Conservation (phyloP, 2,888 invertebrate genomes). For the Caenorhabditis parvicauda region DNA sequence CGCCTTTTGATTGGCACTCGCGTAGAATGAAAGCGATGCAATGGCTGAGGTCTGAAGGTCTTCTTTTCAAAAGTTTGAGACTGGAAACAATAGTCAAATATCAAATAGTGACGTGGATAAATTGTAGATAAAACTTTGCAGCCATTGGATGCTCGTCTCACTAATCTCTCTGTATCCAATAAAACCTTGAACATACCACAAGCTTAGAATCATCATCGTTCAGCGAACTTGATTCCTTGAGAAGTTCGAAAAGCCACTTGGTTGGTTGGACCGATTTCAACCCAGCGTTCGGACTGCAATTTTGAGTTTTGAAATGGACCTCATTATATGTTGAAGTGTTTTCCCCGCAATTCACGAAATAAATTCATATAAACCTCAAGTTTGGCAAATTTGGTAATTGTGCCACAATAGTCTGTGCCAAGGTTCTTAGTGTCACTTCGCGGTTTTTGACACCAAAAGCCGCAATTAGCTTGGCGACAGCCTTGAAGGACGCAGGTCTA, state of each 20-base stretch:
- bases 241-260: constrained; percentile 2
- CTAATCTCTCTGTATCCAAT: constrained; percentile 6
- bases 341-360: too few relatives aligned
- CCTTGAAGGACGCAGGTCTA: constrained; percentile 25
- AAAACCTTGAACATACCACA: constrained; percentile 1
- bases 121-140: too few relatives aligned
- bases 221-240: too few relatives aligned
- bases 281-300: too few relatives aligned
- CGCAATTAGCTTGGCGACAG: constrained; percentile 29
- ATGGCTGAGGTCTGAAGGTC: constrained; percentile 14
- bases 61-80: neutral
- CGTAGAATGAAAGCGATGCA: constrained; percentile 21
- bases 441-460: too few relatives aligned
- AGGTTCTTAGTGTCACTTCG: constrained; percentile 15
- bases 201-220: neutral
- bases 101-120: neutral
- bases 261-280: neutral
- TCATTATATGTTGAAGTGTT: too few relatives aligned
- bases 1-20: constrained; percentile 13
- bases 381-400: constrained; percentile 13
- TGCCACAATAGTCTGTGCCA: constrained; percentile 11
- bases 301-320: too few relatives aligned
- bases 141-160: neutral
- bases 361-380: neutral
- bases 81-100: neutral